phyloP scores from a whole-genome alignment of 2,888 invertebrate species.

The Luperina testacea region DNA sequence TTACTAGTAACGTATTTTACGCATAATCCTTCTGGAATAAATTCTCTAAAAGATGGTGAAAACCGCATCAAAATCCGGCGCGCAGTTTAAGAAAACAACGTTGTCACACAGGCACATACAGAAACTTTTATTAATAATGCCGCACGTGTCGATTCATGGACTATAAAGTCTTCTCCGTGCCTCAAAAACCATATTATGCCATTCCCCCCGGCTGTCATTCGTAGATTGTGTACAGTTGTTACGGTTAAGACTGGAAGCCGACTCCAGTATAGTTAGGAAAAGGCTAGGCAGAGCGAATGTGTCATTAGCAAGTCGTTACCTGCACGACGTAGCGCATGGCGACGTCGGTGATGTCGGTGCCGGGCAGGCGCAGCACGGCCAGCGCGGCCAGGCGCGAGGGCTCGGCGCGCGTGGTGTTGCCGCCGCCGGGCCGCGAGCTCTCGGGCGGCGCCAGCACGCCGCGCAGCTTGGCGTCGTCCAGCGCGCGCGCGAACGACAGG shows the following conservation, averaged over 20 bases:
- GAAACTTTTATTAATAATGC: too few species aligned
- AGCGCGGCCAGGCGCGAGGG: constrained; percentile 92
- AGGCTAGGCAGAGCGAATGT: not conserved
- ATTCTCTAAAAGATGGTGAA: not conserved
- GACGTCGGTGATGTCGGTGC: constrained; percentile 97
- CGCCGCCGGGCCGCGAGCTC: constrained; percentile 93
- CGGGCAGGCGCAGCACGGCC: constrained; percentile 93
- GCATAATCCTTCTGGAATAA: not conserved
- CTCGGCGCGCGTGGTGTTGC: constrained; percentile 83
- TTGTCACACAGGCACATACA: too few species aligned
- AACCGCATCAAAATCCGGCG: too few species aligned
- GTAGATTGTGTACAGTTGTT: not conserved
- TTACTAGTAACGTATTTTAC: too few species aligned
- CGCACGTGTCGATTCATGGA: not conserved
- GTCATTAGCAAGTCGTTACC: constrained; percentile 66
- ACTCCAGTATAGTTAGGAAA: too few species aligned
- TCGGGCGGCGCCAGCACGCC: constrained; percentile 96
- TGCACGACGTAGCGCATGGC: constrained; percentile 91
- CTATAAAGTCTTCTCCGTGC: too few species aligned
- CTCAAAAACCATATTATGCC: not conserved
- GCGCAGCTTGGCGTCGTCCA: constrained; percentile 95
- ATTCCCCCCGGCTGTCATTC: not conserved
- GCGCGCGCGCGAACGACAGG: constrained; percentile 95
- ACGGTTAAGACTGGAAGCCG: not conserved
- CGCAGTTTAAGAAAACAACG: too few species aligned